Percentiles rank a stretch among this genome's conserved stretches.
Conservation (phyloP, 2,888 invertebrate genomes). For the Euplagia quadripunctaria region DNA sequence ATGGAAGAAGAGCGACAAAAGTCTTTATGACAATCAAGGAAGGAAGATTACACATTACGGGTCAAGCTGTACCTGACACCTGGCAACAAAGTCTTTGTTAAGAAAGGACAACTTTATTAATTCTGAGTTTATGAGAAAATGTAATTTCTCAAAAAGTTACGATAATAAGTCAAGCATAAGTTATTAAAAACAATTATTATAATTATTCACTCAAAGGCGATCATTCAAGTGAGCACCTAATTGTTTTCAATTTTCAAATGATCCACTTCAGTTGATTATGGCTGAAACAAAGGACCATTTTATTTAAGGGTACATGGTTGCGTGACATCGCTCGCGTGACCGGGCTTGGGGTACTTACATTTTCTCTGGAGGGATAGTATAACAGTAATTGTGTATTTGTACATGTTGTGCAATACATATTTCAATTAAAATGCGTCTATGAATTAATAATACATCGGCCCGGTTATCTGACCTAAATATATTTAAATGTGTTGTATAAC, state of each 20-base stretch:
- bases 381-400: conserved; percentile 40
- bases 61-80: not conserved
- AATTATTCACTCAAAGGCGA: not conserved
- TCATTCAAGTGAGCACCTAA: conserved; percentile 27
- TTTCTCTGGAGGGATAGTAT: conserved; percentile 41
- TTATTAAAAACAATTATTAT: conserved; percentile 14
- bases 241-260: conserved; percentile 48
- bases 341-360: conserved; percentile 21
- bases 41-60: not conserved
- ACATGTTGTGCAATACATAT: conserved; percentile 38
- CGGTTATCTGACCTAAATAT: not conserved
- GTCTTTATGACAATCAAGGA: not conserved
- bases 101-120: not conserved
- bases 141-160: not conserved
- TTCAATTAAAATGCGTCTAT: conserved; percentile 34
- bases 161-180: not conserved
- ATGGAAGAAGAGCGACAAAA: not conserved
- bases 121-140: not conserved
- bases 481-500: not conserved
- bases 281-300: conserved; percentile 41
- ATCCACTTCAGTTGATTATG: conserved; percentile 50
- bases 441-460: conserved; percentile 6
- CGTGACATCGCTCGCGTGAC: conserved; percentile 48
- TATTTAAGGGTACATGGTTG: conserved; percentile 37
- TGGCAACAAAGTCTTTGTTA: not conserved